These are phyloP conservation scores for Bombus turneri DNA, from an alignment of 1,140 invertebrate genomes.

Conservation along the genomic window DNA sequence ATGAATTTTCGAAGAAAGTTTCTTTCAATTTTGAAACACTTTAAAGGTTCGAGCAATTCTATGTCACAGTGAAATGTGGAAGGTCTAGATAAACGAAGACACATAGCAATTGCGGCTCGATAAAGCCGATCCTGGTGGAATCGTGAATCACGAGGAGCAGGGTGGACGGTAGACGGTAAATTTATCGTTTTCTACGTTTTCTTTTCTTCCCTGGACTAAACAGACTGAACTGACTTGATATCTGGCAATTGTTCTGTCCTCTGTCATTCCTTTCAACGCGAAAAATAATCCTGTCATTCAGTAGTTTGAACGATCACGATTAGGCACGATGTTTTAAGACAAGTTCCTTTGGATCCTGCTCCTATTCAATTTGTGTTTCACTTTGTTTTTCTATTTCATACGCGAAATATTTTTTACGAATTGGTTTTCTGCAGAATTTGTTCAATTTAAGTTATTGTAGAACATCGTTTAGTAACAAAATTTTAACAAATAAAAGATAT, in stretches of 20 bases:
- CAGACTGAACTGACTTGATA: background rate
- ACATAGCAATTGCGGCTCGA: constrained; percentile 1
- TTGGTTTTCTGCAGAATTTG: background rate
- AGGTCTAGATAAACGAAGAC: constrained; percentile 2
- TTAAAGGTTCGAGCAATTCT: background rate
- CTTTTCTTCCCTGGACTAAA: background rate
- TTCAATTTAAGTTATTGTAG: background rate
- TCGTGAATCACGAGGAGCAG: constrained; percentile 20
- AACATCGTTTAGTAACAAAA: too few relatives aligned
- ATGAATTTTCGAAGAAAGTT: background rate
- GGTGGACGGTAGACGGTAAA: background rate
- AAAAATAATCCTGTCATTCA: background rate
- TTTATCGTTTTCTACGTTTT: constrained; percentile 15
- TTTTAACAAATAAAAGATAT: too few relatives aligned
- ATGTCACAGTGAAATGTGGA: background rate
- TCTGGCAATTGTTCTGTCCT: background rate
- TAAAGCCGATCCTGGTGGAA: constrained; percentile 7
- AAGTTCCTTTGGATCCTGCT: background rate
- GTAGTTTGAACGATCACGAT: background rate
- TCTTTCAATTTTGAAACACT: background rate
- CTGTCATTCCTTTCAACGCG: background rate
- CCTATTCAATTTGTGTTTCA: background rate
- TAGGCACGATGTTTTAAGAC: background rate
- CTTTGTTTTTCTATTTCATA: background rate
- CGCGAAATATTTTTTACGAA: background rate